Conservation (phyloP, 2,113 vertebrate genomes). For the Dissostichus mawsoni region DNA sequence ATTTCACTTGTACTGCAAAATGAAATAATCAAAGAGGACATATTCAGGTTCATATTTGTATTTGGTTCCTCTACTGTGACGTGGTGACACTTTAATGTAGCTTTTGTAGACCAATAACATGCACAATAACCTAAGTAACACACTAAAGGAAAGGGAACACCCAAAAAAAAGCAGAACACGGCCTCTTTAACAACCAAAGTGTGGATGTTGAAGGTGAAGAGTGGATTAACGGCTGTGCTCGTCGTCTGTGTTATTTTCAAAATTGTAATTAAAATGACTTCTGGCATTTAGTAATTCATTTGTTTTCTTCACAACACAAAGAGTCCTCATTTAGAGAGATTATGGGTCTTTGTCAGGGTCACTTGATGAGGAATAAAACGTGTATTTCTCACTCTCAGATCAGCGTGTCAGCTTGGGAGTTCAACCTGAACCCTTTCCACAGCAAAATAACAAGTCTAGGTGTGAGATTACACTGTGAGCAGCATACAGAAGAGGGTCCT, state of each 20-base stretch:
- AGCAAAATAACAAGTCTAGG: conserved; percentile 24
- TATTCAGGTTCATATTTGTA: too few species aligned
- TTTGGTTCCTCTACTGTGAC: too few species aligned
- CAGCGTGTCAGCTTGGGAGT: conserved; percentile 34
- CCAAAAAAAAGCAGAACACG: too few species aligned
- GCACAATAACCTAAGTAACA: too few species aligned
- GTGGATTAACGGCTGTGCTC: neutral
- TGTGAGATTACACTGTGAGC: conserved; percentile 31
- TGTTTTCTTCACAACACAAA: neutral
- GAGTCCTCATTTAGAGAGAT: neutral
- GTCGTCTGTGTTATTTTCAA: neutral
- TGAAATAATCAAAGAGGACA: neutral
- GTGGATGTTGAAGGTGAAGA: neutral
- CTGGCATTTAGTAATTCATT: neutral
- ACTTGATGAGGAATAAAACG: neutral
- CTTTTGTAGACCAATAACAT: too few species aligned
- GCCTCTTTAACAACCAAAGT: too few species aligned
- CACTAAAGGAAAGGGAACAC: too few species aligned
- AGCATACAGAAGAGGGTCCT: conserved; percentile 60
- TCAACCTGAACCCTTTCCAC: conserved; percentile 52
- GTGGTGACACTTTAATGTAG: too few species aligned
- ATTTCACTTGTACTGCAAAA: neutral
- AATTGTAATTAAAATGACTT: neutral
- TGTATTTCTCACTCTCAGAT: conserved; percentile 29
- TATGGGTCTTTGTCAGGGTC: neutral